Conservation (phyloP, 2,113 vertebrate genomes). For the Turdus rufiventris region DNA sequence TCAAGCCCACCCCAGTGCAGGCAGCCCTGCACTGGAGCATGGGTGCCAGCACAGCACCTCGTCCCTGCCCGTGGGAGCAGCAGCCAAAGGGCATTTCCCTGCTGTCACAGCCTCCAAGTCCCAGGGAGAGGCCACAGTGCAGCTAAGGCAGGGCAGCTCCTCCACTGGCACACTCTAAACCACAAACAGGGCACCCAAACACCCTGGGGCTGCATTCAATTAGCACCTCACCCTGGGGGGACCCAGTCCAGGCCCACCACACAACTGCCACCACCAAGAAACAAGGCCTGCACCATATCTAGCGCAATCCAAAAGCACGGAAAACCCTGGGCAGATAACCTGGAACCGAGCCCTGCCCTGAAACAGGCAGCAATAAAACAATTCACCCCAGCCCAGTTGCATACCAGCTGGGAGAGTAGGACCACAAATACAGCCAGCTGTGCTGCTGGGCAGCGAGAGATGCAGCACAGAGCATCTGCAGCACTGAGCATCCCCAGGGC, state of each 20-base stretch:
- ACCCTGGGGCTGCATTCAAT: background rate
- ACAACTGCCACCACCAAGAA: accelerated
- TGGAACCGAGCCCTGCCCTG: background rate
- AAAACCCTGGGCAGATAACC: background rate
- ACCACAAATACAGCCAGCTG: background rate
- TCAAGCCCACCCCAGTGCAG: background rate
- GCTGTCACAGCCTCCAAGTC: background rate
- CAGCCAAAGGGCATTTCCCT: background rate
- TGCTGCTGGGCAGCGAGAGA: background rate
- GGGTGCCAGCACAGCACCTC: background rate
- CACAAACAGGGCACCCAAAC: background rate
- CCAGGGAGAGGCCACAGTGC: background rate
- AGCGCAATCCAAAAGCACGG: background rate
- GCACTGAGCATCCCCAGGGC: background rate
- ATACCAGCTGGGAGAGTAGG: background rate
- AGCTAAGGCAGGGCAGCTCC: background rate
- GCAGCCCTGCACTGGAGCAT: background rate
- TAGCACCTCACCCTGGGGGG: accelerated
- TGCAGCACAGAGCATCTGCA: background rate
- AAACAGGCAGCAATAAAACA: conserved; percentile 29
- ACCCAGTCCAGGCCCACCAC: background rate
- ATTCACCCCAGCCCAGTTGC: background rate
- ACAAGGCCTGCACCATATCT: background rate
- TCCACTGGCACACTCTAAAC: background rate
- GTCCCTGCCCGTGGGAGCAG: background rate